Evolutionary conservation across 2,797 vertebrate species (phyloP), one percentile per base, ranked within the genome.

Genomic region (Bovichtus diacanthus): DNA sequence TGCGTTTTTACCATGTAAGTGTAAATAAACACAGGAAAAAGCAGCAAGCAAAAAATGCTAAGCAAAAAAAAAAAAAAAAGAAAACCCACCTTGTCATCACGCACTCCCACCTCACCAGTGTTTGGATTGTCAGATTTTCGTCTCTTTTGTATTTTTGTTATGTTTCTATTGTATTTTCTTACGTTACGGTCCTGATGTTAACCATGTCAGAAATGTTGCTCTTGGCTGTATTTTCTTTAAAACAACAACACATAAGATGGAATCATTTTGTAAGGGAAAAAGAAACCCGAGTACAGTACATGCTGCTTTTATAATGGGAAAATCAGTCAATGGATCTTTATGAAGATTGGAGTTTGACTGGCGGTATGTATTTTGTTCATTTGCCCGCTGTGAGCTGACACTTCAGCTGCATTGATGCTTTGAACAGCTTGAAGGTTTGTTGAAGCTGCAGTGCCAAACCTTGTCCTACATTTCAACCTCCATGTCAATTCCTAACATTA

Each of bases 391-490:
- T 49, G 25, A 56, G 11, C 68, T 34, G 66, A 73, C 0, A 1
- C 53, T 44, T 50, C 25, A 56, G 50, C 61, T 51, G 36, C 68
- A 34, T 66, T 19, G 1, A 25, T 43, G 53, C 63, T 71, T 53
- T 69, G 5, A 78, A 70, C 43, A 54, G 62, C 34, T 76, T n/a
- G 47, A 66, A 38, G 38, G 43, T 58, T 63, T 25, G 10, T 60
- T 51, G 38, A 64, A 73, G 70, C 74, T 77, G 56, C 63, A 55
- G 44, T 21, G 70, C 38, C 69, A 61, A 38, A 74, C 44, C 36
- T 43, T 25, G 55, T 62, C 56, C 34, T 61, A 68, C 44, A 54
- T 80, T 86, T 75, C 71, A 53, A 80, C 70, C 72, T 79, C 44
- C 44, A 41, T 81, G 46, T n/a, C 29, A n/a, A 31, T 44, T 59